Base-by-base conservation (phyloP, 2,113 vertebrate genomes). In the Sapajus apella region DNA sequence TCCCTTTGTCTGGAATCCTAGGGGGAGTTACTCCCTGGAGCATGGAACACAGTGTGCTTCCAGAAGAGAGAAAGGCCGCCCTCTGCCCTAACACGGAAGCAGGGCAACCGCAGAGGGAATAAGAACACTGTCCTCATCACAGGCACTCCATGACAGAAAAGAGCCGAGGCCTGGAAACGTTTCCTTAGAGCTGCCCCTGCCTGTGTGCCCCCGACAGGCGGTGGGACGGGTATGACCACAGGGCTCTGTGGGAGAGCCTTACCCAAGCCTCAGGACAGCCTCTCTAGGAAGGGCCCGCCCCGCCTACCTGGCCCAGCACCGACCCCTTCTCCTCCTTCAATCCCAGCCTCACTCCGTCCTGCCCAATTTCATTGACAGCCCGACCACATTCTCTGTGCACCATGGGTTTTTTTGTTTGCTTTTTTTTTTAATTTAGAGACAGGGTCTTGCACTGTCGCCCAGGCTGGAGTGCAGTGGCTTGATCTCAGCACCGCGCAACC, bases 341-440 rank as follows among this genome's bases (percentile, higher is more conserved):
- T 3, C 1, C 20, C 30, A 47, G 8, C 52, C 6, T 55, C 11
- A 52, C 55, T 14, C 32, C 10, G 5, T 30, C 84, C 79, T 45
- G 2, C 30, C 17, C 8, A 18, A 2, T 23, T n/a, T 20, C 61
- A 73, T 18, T 9, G 2, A 35, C 4, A 11, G n/a, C 75, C 70
- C 27, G 17, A 2, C 25, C 8, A 32, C 35, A 8, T 8, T 5
- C 73, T 37, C 18, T 37, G 8, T 0, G 0, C 0, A 2, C 21
- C 35, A 9, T 25, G 25, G 55, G 32, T 18, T 73, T n/a, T 27
- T 20, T 13, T 30, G 25, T 61, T 61, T 61, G 58, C 0, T 61
- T 61, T 61, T 27, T 30, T 25, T 64, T 64, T 64, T 64, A 64
- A 64, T 30, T 30, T 30, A 30, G 61, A 64, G 61, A 64, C 27